These are phyloP conservation scores for Meganola albula DNA, from an alignment of 2,888 invertebrate species.

Conservation along the genomic window DNA sequence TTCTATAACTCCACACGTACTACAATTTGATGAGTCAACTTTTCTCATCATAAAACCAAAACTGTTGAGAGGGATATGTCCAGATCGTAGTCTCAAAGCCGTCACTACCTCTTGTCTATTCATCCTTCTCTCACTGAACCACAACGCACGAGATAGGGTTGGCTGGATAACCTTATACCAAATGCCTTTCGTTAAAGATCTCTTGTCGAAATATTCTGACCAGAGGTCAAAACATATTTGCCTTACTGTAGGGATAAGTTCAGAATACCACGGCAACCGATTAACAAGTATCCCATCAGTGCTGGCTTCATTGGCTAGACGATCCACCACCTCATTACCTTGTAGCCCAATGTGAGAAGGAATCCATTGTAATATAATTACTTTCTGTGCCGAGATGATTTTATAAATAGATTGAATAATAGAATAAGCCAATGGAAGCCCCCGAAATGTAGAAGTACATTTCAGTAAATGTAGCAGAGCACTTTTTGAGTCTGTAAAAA, in stretches of 20 bases:
- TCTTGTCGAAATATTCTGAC: background rate
- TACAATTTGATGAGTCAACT: too few relatives aligned
- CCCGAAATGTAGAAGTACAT: background rate
- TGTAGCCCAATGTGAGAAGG: background rate
- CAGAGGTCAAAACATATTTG: background rate
- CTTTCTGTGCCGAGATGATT: too few relatives aligned
- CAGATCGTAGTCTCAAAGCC: background rate
- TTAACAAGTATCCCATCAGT: background rate
- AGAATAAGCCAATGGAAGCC: background rate
- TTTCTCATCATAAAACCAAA: background rate
- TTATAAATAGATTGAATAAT: background rate
- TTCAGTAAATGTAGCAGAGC: conserved; percentile 7
- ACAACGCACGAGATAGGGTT: background rate
- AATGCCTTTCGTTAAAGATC: background rate
- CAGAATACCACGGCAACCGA: background rate
- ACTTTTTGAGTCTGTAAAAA: conserved; percentile 13
- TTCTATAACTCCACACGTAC: too few relatives aligned
- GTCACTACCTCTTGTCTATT: background rate
- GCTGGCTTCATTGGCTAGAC: background rate
- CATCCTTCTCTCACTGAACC: background rate
- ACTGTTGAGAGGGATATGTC: background rate
- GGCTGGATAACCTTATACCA: background rate
- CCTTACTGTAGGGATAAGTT: background rate
- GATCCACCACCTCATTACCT: background rate
- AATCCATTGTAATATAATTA: background rate